Conservation (phyloP, 2,113 vertebrate species). For the Nipponia nippon region DNA sequence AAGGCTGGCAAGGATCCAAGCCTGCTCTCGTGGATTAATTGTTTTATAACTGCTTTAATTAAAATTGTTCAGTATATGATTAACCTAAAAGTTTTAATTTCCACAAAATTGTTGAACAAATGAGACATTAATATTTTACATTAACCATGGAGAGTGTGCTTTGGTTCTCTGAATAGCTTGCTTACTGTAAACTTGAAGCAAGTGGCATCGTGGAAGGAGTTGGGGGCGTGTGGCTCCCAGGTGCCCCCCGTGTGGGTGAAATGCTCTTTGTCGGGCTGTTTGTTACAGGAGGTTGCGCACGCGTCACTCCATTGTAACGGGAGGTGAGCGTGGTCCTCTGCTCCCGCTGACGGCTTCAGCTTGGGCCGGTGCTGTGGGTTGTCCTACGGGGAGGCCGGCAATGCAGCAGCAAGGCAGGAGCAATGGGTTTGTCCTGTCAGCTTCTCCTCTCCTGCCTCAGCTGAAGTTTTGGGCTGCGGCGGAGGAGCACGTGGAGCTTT, state of each 20-base stretch:
- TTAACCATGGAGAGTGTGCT: conserved; percentile 64
- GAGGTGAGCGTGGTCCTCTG: neutral
- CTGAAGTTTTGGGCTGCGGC: neutral
- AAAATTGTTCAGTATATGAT: conserved; percentile 83
- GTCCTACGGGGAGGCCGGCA: neutral
- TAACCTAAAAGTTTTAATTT: conserved; percentile 87
- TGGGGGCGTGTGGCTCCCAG: neutral
- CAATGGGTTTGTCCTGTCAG: neutral
- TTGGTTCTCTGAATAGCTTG: conserved; percentile 32
- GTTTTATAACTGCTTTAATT: conserved; percentile 86
- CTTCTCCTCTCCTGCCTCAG: neutral
- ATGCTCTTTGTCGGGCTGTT: neutral
- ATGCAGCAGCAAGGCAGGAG: neutral
- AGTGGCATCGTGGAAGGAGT: neutral
- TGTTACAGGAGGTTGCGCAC: accelerated
- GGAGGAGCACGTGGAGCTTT: accelerated
- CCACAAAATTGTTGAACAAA: conserved; percentile 82
- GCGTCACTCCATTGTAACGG: neutral
- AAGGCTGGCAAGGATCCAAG: conserved; percentile 77
- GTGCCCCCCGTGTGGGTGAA: neutral
- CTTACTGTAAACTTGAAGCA: neutral
- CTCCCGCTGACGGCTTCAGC: neutral
- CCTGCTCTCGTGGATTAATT: conserved; percentile 80
- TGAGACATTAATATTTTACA: conserved; percentile 85
- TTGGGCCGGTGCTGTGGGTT: accelerated